Conservation (phyloP, 2,113 vertebrate genomes). For the Forbesichthys papilliferus region DNA sequence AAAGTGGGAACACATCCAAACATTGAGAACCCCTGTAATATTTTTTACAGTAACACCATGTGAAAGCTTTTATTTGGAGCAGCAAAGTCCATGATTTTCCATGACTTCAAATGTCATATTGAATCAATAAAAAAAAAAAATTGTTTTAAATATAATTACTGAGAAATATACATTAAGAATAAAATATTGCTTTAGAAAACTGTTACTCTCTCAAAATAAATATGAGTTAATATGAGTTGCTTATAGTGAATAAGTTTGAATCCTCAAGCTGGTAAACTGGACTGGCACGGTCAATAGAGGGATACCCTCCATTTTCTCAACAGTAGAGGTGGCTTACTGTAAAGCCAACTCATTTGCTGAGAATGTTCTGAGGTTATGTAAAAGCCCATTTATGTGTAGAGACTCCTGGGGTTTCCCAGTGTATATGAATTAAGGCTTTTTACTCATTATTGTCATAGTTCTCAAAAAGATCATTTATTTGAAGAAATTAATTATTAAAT, state of each 20-base stretch:
- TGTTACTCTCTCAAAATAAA: neutral
- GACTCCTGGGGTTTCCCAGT: too few species aligned
- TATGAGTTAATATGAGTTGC: neutral
- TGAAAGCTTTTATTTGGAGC: conserved; percentile 7
- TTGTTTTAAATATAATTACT: neutral
- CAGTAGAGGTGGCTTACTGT: neutral
- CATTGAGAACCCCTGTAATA: conserved; percentile 35
- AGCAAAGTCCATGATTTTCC: conserved; percentile 9
- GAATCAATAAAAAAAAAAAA: neutral
- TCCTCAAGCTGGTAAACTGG: too few species aligned
- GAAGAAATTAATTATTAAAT: too few species aligned
- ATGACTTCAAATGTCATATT: neutral
- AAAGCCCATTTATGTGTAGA: too few species aligned
- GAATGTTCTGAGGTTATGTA: too few species aligned
- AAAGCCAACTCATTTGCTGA: conserved; percentile 3
- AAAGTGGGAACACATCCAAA: conserved; percentile 26
- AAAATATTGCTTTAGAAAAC: too few species aligned
- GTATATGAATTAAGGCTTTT: too few species aligned
- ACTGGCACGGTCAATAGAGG: too few species aligned
- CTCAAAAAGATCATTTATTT: too few species aligned
- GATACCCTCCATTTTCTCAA: neutral
- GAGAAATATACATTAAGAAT: too few species aligned
- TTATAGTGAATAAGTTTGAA: neutral
- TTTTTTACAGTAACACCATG: conserved; percentile 26
- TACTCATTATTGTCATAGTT: too few species aligned